Evolutionary conservation across 1,140 invertebrate genomes (phyloP).

Genomic region (Globodera ellingtonae): DNA sequence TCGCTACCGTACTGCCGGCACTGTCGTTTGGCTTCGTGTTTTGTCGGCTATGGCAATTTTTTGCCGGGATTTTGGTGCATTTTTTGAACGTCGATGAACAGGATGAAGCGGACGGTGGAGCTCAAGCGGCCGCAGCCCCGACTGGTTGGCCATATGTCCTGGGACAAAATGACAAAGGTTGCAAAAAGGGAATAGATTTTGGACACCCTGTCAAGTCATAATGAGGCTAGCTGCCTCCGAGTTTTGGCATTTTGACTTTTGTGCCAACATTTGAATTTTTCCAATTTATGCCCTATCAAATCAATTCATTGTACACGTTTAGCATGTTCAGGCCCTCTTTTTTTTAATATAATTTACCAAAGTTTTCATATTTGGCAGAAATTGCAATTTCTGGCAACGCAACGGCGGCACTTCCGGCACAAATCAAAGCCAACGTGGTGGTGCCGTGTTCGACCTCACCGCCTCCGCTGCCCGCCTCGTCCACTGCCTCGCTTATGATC

Average conservation of each 20-base stretch:
- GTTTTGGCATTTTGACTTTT: too few species aligned
- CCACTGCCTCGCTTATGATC: neutral
- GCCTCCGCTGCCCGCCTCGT: neutral
- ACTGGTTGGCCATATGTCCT: slow-evolving; percentile 24
- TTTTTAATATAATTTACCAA: too few species aligned
- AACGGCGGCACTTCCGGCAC: neutral
- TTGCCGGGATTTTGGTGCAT: slow-evolving; percentile 41
- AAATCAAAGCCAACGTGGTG: neutral
- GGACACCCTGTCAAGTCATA: too few species aligned
- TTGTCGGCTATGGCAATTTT: slow-evolving; percentile 51
- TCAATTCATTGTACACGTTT: too few species aligned
- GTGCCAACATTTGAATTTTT: too few species aligned
- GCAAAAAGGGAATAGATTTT: too few species aligned
- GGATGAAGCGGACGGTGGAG: neutral
- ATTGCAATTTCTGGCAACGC: too few species aligned
- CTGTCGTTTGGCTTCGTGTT: slow-evolving; percentile 33
- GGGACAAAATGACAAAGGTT: neutral
- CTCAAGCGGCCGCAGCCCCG: neutral
- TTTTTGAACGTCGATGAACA: slow-evolving; percentile 27
- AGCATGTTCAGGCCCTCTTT: too few species aligned
- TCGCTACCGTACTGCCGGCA: slow-evolving; percentile 3
- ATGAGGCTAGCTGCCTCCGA: too few species aligned
- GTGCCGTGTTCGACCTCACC: neutral
- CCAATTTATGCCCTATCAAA: too few species aligned
- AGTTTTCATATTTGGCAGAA: too few species aligned